Base-by-base conservation (phyloP, 1,140 invertebrate species). In the Plectrocnemia conspersa region DNA sequence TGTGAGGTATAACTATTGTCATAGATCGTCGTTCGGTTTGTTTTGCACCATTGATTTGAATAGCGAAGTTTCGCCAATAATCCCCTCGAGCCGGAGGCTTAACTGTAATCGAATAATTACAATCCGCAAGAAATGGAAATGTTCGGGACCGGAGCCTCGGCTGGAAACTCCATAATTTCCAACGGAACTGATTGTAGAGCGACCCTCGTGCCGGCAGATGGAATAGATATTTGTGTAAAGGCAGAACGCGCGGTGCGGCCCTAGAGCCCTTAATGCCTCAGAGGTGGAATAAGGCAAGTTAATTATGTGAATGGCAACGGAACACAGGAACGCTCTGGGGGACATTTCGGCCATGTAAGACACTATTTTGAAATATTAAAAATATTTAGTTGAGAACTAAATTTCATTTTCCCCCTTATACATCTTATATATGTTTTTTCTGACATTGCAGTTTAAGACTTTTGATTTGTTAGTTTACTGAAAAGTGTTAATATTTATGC, bases 301-400 rank as follows among this genome's bases (percentile, higher is more conserved):
- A 61, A 61, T 61, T 61, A 61, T 61, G 59, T 61, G 59, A 61
- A 61, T 61, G 59, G 59, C 49, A 56, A 56, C 54, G 58, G 58
- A 60, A 55, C 46, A 56, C 49, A 55, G 45, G 48, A 49, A 54
- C n/a, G n/a, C n/a, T n/a, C n/a, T n/a, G n/a, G n/a, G n/a, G n/a
- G n/a, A n/a, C n/a, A n/a, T n/a, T n/a, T n/a, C n/a, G n/a, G n/a
- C n/a, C n/a, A n/a, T n/a, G n/a, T n/a, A n/a, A n/a, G n/a, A n/a
- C n/a, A n/a, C n/a, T n/a, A n/a, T n/a, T n/a, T n/a, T n/a, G n/a
- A n/a, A n/a, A n/a, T n/a, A n/a, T n/a, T n/a, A n/a, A n/a, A n/a
- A n/a, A n/a, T n/a, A n/a, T n/a, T n/a, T n/a, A n/a, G n/a, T n/a
- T n/a, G n/a, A n/a, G n/a, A n/a, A n/a, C n/a, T n/a, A n/a, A n/a